Base-by-base conservation (phyloP, 2,113 vertebrate genomes). In the Phalacrocorax carbo region DNA sequence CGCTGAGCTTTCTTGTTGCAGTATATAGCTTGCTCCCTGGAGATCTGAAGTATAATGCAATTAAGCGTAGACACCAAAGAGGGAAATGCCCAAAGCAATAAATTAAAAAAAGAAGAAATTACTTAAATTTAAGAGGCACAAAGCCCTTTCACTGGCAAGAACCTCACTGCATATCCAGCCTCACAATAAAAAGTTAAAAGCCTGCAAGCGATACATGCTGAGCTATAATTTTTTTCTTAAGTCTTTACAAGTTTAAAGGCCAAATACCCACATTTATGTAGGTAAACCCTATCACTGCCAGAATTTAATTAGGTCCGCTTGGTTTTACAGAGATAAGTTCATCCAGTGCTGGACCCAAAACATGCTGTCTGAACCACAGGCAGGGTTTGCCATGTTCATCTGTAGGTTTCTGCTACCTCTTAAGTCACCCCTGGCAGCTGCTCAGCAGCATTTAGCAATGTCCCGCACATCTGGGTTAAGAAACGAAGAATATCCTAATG, bases 311-410 rank as follows among this genome's bases (percentile, higher is more conserved):
- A 42, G 6, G 17, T 42, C 32, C 19, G 9, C 42, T 42, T 54
- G 46, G 11, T 42, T 72, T 68, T 51, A 55, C 36, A 15, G 3
- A 18, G 21, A 11, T 23, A 42, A 0, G 21, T 26, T 15, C 5
- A n/a, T 15, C 32, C 48, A 34, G 23, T 48, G n/a, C 16, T 57
- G 70, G 69, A 58, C 12, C 42, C 20, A 5, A 5, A 34, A 48
- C 5, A 4, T 0, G 6, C 15, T 57, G 17, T 27, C 76, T 51
- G 14, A 72, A 20, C 52, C 2, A 0, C 32, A 32, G 36, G 14
- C 32, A 81, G 44, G 25, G 10, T 46, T 52, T 61, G 26, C 42
- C 46, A 1, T 21, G 11, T 6, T 62, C 16, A 32, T 40, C 32
- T 71, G 19, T 27, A 64, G 44, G 26, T 30, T 54, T 64, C 57